Base-by-base conservation (phyloP, 2,113 vertebrate species). In the Cricetomys ansorgei region DNA sequence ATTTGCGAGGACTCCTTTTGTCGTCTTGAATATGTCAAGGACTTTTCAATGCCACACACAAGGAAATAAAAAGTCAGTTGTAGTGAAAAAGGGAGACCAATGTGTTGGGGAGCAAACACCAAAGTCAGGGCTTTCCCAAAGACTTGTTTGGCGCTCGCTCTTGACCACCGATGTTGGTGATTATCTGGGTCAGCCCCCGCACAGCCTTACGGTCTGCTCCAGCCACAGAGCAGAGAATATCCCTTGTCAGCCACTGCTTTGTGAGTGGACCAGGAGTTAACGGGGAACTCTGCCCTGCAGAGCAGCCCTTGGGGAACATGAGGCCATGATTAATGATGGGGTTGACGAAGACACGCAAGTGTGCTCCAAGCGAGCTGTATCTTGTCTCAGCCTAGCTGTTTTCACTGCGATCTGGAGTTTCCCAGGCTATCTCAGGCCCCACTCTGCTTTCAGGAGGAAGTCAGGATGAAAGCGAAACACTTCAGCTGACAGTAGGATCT, bases 231-330 rank as follows among this genome's bases (percentile, higher is more conserved):
- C 72, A 76, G 67, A 95, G 87, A 94, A 73, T 73, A 53, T 92
- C 48, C n/a, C 81, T 96, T 94, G 70, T 94, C 84, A 93, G 59
- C 84, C 27, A 0, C 76, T 92, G 53, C 57, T 97, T 77, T 73
- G 8, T 90, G 90, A 94, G 19, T 31, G 64, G 62, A 88, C 72
- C 69, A 64, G 84, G 85, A 81, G 70, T 92, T 73, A 12, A 55
- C 67, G 45, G 59, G 65, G 93, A 94, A 88, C 75, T 62, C n/a
- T 55, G 70, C 31, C 80, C 72, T 4, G 4, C 23, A 73, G 67
- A 91, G 65, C 4, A 79, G 53, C 93, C 75, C 64, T 85, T 69
- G 70, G 55, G 70, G 85, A 45, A 64, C 67, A 43, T 72, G 69
- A 25, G 43, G 62, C 80, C 16, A 10, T 59, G 40, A 69, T 83